These are phyloP conservation scores for Epizoanthus illoricatus DNA, from an alignment of 92 coral and sea anemone genomes.

Conservation along the genomic window DNA sequence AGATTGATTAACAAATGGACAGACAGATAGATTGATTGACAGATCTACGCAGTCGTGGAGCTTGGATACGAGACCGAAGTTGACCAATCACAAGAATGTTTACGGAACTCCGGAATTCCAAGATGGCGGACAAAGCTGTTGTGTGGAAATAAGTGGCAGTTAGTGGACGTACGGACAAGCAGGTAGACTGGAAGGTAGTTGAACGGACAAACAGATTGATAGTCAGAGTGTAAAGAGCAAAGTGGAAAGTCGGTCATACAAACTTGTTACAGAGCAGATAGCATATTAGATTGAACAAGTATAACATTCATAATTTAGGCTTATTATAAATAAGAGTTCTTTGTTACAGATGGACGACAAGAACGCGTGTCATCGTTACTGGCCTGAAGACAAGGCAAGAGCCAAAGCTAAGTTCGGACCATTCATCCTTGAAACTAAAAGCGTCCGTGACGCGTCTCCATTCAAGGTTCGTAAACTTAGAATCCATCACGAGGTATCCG, in stretches of 20 bases:
- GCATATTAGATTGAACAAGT: not conserved
- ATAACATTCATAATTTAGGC: not conserved
- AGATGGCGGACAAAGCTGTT: too few species aligned
- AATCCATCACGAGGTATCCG: constrained; percentile 42
- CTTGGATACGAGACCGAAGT: too few species aligned
- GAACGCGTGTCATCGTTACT: constrained; percentile 78
- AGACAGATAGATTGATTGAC: too few species aligned
- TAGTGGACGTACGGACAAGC: not conserved
- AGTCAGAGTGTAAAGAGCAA: not conserved
- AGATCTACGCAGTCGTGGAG: too few species aligned
- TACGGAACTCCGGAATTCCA: too few species aligned
- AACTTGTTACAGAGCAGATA: too few species aligned
- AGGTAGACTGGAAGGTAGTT: not conserved
- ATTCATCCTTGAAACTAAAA: constrained; percentile 61
- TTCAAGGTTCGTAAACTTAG: constrained; percentile 70
- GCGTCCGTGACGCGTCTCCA: constrained; percentile 58
- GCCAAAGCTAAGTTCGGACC: constrained; percentile 38
- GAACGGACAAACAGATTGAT: not conserved
- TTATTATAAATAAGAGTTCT: not conserved
- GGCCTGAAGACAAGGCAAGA: constrained; percentile 76
- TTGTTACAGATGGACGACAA: constrained; percentile 50
- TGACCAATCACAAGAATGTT: too few species aligned
- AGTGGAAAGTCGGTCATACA: not conserved
- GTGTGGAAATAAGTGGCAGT: too few species aligned
- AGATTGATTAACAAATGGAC: too few species aligned